Conservation (phyloP, 2,888 invertebrate genomes). For the Glaucopsyche alexis region DNA sequence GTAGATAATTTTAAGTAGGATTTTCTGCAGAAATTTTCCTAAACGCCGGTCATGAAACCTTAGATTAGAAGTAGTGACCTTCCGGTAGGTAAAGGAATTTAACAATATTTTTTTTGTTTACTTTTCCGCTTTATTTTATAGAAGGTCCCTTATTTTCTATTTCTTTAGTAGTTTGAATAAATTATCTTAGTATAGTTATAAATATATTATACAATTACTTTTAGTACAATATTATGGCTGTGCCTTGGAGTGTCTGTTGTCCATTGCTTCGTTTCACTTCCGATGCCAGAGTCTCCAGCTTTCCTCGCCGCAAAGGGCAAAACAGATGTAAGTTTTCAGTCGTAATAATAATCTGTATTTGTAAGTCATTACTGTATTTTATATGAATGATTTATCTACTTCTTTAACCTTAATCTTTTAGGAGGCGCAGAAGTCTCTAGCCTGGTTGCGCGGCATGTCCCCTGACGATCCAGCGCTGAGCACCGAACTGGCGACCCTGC, state of each 20-base stretch:
- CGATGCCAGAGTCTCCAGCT: constrained; percentile 63
- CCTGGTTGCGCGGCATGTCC: constrained; percentile 51
- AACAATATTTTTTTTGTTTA: not conserved
- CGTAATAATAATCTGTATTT: not conserved
- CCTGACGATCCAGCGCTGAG: constrained; percentile 41
- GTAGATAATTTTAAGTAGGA: not conserved
- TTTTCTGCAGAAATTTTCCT: not conserved
- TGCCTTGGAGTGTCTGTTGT: constrained; percentile 51
- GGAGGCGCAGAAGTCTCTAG: constrained; percentile 54
- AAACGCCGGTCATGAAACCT: not conserved
- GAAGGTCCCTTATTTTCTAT: not conserved
- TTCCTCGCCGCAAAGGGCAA: constrained; percentile 58
- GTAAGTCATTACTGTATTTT: not conserved
- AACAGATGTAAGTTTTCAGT: constrained; percentile 43
- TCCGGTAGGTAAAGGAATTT: not conserved
- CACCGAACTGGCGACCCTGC: constrained; percentile 47
- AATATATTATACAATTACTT: constrained; percentile 19
- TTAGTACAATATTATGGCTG: constrained; percentile 53
- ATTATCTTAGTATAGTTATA: too few relatives aligned
- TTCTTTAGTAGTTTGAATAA: not conserved
- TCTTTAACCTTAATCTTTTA: constrained; percentile 36
- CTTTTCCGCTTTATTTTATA: not conserved
- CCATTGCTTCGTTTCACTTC: constrained; percentile 51
- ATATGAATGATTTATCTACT: not conserved
- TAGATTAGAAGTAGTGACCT: not conserved